Evolutionary conservation across 2,888 invertebrate species (phyloP).

Genomic region (Stenurella melanura): DNA sequence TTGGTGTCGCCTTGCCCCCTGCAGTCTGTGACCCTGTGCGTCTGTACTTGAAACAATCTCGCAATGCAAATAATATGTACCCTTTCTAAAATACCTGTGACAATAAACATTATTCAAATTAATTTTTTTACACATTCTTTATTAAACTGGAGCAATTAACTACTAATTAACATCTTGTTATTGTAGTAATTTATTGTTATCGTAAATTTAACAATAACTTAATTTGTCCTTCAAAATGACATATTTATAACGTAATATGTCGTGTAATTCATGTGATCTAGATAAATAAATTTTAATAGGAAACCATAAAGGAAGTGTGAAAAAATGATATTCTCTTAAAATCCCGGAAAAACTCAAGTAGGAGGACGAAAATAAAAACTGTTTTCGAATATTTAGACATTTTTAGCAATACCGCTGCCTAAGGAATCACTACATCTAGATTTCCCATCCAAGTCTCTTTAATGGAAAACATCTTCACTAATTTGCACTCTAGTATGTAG

Average conservation of each 20-base stretch:
- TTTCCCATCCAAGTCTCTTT: too few species aligned
- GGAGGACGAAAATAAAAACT: too few species aligned
- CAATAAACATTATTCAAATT: slow-evolving; percentile 24
- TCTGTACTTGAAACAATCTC: slow-evolving; percentile 1
- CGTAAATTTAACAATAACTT: slow-evolving; percentile 17
- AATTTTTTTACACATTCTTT: slow-evolving; percentile 29
- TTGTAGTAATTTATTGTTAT: slow-evolving; percentile 17
- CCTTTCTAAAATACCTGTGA: slow-evolving; percentile 28
- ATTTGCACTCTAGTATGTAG: too few species aligned
- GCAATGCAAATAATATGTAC: slow-evolving; percentile 16
- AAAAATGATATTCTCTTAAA: not conserved
- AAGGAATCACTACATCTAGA: too few species aligned
- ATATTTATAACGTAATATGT: slow-evolving; percentile 2
- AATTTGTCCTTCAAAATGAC: slow-evolving; percentile 27
- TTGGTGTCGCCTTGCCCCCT: slow-evolving; percentile 2
- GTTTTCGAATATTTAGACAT: too few species aligned
- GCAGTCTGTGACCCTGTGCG: slow-evolving; percentile 19
- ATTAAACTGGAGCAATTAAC: slow-evolving; percentile 27
- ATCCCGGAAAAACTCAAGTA: too few species aligned
- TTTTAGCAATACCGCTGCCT: too few species aligned
- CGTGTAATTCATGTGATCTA: not conserved
- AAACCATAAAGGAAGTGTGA: not conserved
- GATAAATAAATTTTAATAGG: not conserved
- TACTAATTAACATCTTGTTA: slow-evolving; percentile 30
- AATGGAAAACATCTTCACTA: too few species aligned